Conservation (phyloP, 2,888 invertebrate species). For the Melitaea athalia region DNA sequence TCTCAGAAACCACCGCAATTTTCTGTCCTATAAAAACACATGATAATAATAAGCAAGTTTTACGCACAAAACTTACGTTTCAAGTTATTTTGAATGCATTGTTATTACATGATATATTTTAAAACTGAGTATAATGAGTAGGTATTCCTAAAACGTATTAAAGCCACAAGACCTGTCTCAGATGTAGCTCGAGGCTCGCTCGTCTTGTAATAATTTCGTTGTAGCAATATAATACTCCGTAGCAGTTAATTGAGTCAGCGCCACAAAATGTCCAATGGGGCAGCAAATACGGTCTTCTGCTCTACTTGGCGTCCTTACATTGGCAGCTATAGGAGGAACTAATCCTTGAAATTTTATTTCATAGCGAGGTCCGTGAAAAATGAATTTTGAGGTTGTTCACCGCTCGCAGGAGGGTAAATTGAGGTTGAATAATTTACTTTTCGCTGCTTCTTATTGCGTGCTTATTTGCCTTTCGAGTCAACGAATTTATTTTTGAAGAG, state of each 20-base stretch:
- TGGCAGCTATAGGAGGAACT: slow-evolving; percentile 60
- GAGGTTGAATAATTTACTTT: slow-evolving; percentile 60
- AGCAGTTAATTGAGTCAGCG: slow-evolving; percentile 61
- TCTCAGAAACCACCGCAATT: no score
- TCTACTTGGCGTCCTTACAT: slow-evolving; percentile 63
- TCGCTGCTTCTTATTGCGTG: slow-evolving; percentile 47
- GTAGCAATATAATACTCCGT: slow-evolving; percentile 29
- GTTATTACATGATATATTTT: no score
- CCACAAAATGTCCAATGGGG: slow-evolving; percentile 66
- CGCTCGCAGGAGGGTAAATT: slow-evolving; percentile 55
- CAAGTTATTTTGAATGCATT: no score
- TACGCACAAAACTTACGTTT: no score
- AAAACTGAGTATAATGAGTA: no score
- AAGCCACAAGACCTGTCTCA: slow-evolving; percentile 21
- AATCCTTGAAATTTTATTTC: slow-evolving; percentile 63
- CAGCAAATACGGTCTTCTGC: slow-evolving; percentile 77
- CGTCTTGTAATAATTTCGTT: slow-evolving; percentile 26
- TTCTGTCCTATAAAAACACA: no score
- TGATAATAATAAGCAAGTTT: no score
- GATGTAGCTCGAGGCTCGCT: slow-evolving; percentile 19
- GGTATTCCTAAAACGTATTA: neutral
- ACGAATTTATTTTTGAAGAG: slow-evolving; percentile 40
- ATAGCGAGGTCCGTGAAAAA: slow-evolving; percentile 59
- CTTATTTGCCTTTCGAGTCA: slow-evolving; percentile 38
- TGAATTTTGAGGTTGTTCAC: slow-evolving; percentile 61